Evolutionary conservation across 1,140 invertebrate species (phyloP).

Genomic region (Tyrophagus putrescentiae): DNA sequence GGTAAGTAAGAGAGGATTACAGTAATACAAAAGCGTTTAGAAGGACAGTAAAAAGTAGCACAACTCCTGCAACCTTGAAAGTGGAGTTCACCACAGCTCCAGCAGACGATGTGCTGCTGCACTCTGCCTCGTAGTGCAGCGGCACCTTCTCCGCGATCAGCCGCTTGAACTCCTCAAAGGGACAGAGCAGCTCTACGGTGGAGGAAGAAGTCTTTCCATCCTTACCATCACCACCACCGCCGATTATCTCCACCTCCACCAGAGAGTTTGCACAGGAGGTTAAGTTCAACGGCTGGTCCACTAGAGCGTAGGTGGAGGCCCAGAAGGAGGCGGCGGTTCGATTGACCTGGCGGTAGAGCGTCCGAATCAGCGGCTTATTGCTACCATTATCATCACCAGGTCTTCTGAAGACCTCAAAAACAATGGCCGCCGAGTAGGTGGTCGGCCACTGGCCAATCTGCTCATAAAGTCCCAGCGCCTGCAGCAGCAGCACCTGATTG

Average conservation of each 20-base stretch:
- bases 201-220: too few species aligned
- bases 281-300: neutral
- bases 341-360: neutral
- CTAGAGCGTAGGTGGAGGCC: neutral
- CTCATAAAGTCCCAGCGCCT: conserved; percentile 11
- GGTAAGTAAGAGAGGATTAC: neutral
- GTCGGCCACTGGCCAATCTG: conserved; percentile 8
- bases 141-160: conserved; percentile 33
- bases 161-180: neutral
- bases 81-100: too few species aligned
- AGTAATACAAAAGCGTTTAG: neutral
- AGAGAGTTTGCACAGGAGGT: neutral
- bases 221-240: too few species aligned
- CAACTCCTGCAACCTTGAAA: neutral
- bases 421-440: conserved; percentile 1
- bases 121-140: conserved; percentile 16
- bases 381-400: neutral
- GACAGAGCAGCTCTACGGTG: neutral
- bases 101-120: conserved; percentile 13
- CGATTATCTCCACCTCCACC: neutral
- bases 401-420: neutral
- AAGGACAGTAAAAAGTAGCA: neutral
- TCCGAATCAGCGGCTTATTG: neutral
- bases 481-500: conserved; percentile 11
- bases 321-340: neutral